phyloP scores from a whole-genome alignment of 2,113 vertebrate genomes.

The Engystomops pustulosus region DNA sequence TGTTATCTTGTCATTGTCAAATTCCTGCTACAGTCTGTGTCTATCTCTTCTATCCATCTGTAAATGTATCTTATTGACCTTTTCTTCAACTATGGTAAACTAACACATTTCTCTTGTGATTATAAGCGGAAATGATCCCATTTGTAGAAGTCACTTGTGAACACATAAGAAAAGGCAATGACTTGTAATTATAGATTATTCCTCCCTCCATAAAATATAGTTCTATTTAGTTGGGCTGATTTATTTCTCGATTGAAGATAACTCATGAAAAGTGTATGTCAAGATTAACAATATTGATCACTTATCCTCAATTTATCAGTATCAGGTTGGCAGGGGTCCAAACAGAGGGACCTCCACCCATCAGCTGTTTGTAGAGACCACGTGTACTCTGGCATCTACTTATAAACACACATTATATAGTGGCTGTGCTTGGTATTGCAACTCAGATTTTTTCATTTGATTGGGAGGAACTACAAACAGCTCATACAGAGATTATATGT shows the following conservation, averaged over 20 bases:
- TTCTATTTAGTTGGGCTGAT: background rate
- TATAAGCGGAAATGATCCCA: slow-evolving; percentile 28
- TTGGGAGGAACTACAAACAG: too few species aligned
- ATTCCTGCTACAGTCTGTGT: slow-evolving; percentile 13
- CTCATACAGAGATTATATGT: too few species aligned
- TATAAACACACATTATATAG: too few species aligned
- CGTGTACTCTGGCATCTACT: too few species aligned
- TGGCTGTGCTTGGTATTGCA: too few species aligned
- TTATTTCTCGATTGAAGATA: background rate
- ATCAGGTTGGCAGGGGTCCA: too few species aligned
- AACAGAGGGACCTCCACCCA: too few species aligned
- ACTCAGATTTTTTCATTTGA: too few species aligned
- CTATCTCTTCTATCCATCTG: slow-evolving; percentile 24
- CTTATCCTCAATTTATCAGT: too few species aligned
- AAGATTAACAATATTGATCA: too few species aligned
- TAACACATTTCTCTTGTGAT: slow-evolving; percentile 26
- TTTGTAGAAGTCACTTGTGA: slow-evolving; percentile 22
- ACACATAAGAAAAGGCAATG: background rate
- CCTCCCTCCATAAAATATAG: background rate
- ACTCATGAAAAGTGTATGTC: too few species aligned
- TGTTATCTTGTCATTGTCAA: slow-evolving; percentile 32
- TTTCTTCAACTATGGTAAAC: slow-evolving; percentile 25
- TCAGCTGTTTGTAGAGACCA: too few species aligned
- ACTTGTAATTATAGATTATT: slow-evolving; percentile 21
- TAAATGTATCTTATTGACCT: slow-evolving; percentile 40